Base-by-base conservation (phyloP, 1,140 invertebrate genomes). In the Pseudobourletiella spinata region DNA sequence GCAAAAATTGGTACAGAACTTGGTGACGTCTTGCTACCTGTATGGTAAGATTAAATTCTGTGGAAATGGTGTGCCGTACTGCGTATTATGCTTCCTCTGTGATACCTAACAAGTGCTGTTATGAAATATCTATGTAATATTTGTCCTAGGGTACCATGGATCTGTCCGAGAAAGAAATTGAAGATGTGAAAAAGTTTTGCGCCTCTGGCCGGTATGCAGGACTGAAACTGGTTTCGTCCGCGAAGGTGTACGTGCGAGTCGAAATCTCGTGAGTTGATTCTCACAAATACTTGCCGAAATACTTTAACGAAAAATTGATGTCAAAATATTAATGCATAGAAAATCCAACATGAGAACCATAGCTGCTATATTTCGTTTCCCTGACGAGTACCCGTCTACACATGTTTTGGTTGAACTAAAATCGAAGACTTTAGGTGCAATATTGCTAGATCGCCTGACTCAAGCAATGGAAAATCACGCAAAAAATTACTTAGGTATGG, bases 321-420 rank as follows among this genome's bases (percentile, higher is more conserved):
- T n/a, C n/a, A n/a, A n/a, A n/a, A n/a, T n/a, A n/a, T n/a, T n/a
- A n/a, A n/a, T n/a, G n/a, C 11, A 3, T 69, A 83, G 83, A 68
- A 78, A 77, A 68, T 82, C 81, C 48, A 73, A 77, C 35, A 81
- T 80, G 65, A 86, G 85, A 67, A 77, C 81, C 55, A 71, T 88
- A 42, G 77, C 81, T 15, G 78, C 80, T 44, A 84, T 83, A 66
- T 76, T 87, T 22, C 82, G 85, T 69, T 88, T 87, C 73, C 79
- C 84, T 3, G 65, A 75, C 8, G 73, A 80, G 32, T 88, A 88
- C 72, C 83, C 84, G 2, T 43, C 71, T 16, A 63, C 65, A 22
- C 73, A 78, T 1, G 67, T 87, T 2, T 71, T 88, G 15, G 74
- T 86, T n/a, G 86, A 88, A 75, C 72, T 89, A 0, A 87, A 86